These are phyloP conservation scores for Mastacembelus armatus DNA, from an alignment of 2,797 vertebrate species.

Conservation along the genomic window DNA sequence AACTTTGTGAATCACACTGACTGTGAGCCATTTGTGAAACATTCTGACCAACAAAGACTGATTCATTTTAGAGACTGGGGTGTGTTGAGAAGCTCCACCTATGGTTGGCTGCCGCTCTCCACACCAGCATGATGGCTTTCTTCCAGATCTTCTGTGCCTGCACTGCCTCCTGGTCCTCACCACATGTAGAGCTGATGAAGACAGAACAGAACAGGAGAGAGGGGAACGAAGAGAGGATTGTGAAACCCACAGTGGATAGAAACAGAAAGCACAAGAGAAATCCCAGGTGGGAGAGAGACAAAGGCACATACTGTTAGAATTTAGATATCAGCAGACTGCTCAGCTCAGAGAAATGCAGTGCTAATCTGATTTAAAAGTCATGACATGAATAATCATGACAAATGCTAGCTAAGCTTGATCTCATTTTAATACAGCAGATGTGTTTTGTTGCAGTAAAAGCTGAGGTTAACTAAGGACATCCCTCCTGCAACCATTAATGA, in stretches of 20 bases:
- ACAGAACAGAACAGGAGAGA: neutral
- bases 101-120: conserved; percentile 99
- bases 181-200: conserved; percentile 91
- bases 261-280: conserved; percentile 40
- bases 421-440: conserved; percentile 24
- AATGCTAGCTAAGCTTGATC: conserved; percentile 30
- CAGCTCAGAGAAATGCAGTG: conserved; percentile 27
- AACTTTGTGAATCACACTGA: neutral
- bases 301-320: neutral
- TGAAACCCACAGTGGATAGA: neutral
- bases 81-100: conserved; percentile 80
- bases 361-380: conserved; percentile 41
- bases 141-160: conserved; percentile 99
- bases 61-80: neutral
- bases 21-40: neutral
- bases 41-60: neutral
- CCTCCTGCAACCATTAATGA: no score
- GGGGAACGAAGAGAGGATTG: neutral
- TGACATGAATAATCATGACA: conserved; percentile 14
- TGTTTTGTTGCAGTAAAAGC: neutral
- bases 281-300: conserved; percentile 17
- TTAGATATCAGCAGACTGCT: conserved; percentile 35
- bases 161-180: conserved; percentile 97
- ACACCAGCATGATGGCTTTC: conserved; percentile 98
- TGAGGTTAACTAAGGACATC: conserved; percentile 14